Percentiles rank a stretch among this genome's conserved stretches.
Evolutionary conservation across 2,113 vertebrate genomes (phyloP).

Genomic region (Corynorhinus townsendii): DNA sequence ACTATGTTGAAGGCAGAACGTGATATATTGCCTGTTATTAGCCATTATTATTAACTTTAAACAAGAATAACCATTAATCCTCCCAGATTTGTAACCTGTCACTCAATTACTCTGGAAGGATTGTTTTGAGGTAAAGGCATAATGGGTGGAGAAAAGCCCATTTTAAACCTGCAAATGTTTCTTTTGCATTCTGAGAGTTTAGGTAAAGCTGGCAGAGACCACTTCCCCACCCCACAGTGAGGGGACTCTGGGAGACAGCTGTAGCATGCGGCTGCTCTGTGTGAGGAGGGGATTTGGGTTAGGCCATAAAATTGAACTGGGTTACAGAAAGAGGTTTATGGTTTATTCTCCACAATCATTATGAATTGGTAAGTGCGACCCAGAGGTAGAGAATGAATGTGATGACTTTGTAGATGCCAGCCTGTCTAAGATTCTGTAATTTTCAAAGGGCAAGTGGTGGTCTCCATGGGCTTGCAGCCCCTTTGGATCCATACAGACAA

Average conservation of each 20-base stretch:
- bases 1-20: not conserved
- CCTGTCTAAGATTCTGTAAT: not conserved
- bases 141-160: not conserved
- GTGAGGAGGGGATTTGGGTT: not conserved
- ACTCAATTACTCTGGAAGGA: not conserved
- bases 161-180: not conserved
- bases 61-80: not conserved
- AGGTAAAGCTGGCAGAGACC: not conserved
- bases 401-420: not conserved
- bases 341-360: not conserved
- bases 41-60: slow-evolving; percentile 9
- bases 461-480: not conserved
- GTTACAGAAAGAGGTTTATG: not conserved
- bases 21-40: not conserved
- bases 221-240: not conserved
- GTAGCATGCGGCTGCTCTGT: not conserved
- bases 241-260: not conserved
- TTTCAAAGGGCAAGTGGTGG: slow-evolving; percentile 8
- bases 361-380: not conserved
- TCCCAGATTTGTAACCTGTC: not conserved
- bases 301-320: not conserved
- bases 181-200: not conserved
- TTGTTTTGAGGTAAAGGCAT: not conserved
- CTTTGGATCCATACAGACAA: not conserved
- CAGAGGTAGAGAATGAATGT: not conserved